Evolutionary conservation across 1,140 invertebrate species (phyloP), one percentile per base, ranked within the genome.

Genomic region (Diachasmimorpha longicaudata): DNA sequence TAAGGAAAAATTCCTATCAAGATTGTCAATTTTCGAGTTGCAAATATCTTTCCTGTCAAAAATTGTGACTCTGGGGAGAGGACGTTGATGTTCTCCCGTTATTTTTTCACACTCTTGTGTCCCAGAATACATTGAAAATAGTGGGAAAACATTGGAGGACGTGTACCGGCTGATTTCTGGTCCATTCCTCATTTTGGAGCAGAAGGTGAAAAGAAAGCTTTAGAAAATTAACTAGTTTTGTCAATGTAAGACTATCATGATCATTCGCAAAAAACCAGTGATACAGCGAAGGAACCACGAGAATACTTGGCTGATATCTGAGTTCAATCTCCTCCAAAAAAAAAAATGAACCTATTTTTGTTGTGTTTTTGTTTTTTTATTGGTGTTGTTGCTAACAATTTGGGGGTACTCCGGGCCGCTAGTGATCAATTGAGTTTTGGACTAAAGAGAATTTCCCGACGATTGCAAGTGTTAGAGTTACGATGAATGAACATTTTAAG

Each of bases 401-500:
- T n/a, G n/a, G n/a, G n/a, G n/a, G n/a, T n/a, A n/a, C n/a, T n/a
- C n/a, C n/a, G 39, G 31, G 31, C 2, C 31, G 6, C 6, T n/a
- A n/a, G 31, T 31, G 31, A 31, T 31, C 31, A 42, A 9, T 4
- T 42, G 39, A 9, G 11, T 42, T 42, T 42, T 4, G 39, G 4
- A 1, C 11, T 42, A 9, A 11, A 13, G 3, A 13, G 11, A 6
- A 6, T 42, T 42, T 42, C 2, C 11, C 4, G 39, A 13, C 13
- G 39, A 42, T 42, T 42, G 39, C 9, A 42, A 31, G 31, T 31
- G 31, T 6, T 31, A 31, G 77, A 90, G 97, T 55, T 99, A 99
- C 85, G n/a, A n/a, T n/a, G n/a, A 99, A 99, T 86, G 92, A 94
- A 79, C 95, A 98, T 87, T 99, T 94, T 84, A 99, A 98, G 90